phyloP scores from a whole-genome alignment of 2,113 vertebrate species.

The Podarcis raffonei region DNA sequence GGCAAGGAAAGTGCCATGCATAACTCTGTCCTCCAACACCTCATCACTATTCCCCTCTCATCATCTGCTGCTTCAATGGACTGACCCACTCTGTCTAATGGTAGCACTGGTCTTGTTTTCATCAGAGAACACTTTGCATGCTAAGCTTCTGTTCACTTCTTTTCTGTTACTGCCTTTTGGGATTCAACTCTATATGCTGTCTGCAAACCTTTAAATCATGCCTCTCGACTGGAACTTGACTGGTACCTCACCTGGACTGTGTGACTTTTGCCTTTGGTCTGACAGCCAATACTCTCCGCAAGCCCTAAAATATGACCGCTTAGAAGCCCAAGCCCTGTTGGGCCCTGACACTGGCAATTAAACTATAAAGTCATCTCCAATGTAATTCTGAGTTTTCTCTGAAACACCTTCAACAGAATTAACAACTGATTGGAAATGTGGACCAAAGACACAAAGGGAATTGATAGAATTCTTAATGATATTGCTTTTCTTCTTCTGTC shows the following conservation, averaged over 20 bases:
- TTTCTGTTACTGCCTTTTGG: neutral
- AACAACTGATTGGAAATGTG: neutral
- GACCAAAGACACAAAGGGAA: slow-evolving; percentile 3
- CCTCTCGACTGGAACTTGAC: neutral
- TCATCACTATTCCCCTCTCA: no score
- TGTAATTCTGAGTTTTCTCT: slow-evolving; percentile 3
- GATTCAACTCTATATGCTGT: neutral
- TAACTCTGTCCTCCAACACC: no score
- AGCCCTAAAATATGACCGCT: neutral
- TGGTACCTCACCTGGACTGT: neutral
- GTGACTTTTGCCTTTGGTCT: neutral
- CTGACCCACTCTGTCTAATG: no score
- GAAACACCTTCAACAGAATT: neutral
- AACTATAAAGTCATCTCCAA: neutral
- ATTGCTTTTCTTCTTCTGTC: slow-evolving; percentile 28
- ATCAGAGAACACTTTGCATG: neutral
- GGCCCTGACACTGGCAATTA: no score
- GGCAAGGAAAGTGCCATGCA: no score
- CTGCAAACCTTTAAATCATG: neutral
- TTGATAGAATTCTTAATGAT: neutral
- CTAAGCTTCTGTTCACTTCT: neutral
- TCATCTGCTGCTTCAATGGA: no score
- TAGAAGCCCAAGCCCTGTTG: neutral
- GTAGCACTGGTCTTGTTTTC: no score
- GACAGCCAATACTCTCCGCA: neutral